Evolutionary conservation across 2,797 vertebrate genomes (phyloP), one percentile per base, ranked within the genome.

Genomic region (Xyrichtys novacula): DNA sequence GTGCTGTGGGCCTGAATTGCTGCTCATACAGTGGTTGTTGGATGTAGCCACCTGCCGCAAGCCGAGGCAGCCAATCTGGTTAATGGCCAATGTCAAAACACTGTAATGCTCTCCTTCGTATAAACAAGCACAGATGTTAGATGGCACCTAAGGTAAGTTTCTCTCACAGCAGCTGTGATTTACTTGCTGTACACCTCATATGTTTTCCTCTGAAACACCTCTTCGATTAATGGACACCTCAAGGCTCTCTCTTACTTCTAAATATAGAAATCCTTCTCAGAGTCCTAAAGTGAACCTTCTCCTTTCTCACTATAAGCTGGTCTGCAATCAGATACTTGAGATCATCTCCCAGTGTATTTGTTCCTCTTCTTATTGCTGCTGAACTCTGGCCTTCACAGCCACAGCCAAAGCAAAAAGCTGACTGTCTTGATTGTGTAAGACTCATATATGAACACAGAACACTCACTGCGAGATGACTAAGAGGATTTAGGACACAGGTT

Each of bases 361-460:
- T 10, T 16, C 64, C 17, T 63, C 67, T 46, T 65, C 42, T 75
- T 16, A 8, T 61, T 65, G 22, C 55, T 69, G 11, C 38, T 77
- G 54, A 85, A 73, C 78, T 77, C 62, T 81, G 80, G 55, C 68
- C 62, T 76, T 80, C 47, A 73, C 38, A 28, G 54, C 7, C 16
- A 25, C 68, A 82, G 77, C 64, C 82, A 83, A 85, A 87, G 85
- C 69, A 79, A 68, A 83, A 80, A 23, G 34, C 54, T 38, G 2
- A 60, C 63, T 29, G 71, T 48, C 28, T 48, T 9, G 75, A 62
- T 88, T 91, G 54, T 84, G 66, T 86, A 86, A 91, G 78, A 71
- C 63, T 63, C 62, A 56, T 12, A 8, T 43, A 65, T 49, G 59
- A 78, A 40, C 48, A 38, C 59, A 63, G 60, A 49, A 63, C 38